Percentiles rank a stretch among this genome's conserved stretches.
These are phyloP conservation scores for Acanthiza pusilla DNA, from an alignment of 2,797 vertebrate genomes.

Conservation along the genomic window DNA sequence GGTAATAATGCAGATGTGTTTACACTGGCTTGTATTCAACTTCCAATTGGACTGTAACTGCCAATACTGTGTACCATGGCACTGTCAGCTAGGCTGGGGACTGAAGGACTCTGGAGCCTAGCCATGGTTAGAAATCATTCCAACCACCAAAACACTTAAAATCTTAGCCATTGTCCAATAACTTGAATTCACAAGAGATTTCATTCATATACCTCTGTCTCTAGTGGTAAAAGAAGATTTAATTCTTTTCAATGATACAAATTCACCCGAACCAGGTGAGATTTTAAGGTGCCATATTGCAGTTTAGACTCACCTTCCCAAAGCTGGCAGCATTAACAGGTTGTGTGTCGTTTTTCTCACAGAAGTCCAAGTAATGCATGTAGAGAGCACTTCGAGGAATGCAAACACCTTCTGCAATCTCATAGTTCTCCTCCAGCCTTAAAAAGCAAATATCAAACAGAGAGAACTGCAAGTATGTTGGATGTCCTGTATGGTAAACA, in stretches of 20 bases:
- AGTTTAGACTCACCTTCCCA: conserved; percentile 85
- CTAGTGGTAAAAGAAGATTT: background rate
- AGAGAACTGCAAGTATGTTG: conserved; percentile 52
- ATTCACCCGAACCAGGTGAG: background rate
- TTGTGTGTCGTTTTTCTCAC: conserved; percentile 96
- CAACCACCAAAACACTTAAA: background rate
- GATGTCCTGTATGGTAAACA: conserved; percentile 10
- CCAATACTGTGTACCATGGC: background rate
- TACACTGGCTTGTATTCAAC: background rate
- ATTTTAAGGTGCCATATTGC: background rate
- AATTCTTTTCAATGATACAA: background rate
- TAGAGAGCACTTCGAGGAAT: conserved; percentile 97
- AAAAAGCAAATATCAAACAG: conserved; percentile 32
- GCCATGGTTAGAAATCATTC: background rate
- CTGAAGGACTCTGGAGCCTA: background rate
- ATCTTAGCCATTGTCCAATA: background rate
- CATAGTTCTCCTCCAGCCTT: conserved; percentile 99
- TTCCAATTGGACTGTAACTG: background rate
- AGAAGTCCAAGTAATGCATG: conserved; percentile 99
- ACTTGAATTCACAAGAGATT: background rate
- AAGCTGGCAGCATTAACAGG: conserved; percentile 98
- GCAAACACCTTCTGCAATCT: conserved; percentile 97
- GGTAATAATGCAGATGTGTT: background rate
- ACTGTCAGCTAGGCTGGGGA: background rate
- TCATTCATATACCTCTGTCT: background rate